phyloP scores from a whole-genome alignment of 2,888 invertebrate species.

The Cistogaster globosa region DNA sequence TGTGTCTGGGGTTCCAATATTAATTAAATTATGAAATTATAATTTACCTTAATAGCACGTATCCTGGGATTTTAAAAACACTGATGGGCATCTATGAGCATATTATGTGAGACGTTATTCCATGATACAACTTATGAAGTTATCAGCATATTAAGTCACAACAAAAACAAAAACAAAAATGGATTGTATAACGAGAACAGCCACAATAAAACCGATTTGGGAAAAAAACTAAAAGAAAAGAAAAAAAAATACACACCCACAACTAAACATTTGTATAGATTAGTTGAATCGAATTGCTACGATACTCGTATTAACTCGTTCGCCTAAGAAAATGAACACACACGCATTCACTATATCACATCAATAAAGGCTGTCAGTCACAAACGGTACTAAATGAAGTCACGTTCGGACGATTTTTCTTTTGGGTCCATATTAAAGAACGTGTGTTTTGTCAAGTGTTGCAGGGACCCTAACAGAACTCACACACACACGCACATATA shows the following conservation, averaged over 20 bases:
- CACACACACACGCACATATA: conserved; percentile 5
- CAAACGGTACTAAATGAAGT: conserved; percentile 78
- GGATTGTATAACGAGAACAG: neutral
- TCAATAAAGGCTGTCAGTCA: conserved; percentile 45
- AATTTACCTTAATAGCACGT: neutral
- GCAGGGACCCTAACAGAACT: conserved; percentile 15
- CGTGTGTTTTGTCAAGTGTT: conserved; percentile 72
- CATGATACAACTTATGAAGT: conserved; percentile 41
- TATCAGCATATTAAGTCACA: conserved; percentile 31
- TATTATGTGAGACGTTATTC: neutral
- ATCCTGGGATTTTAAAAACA: neutral
- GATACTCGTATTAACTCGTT: conserved; percentile 2
- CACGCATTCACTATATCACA: conserved; percentile 6
- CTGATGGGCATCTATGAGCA: neutral
- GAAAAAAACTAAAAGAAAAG: neutral
- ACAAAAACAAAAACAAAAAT: conserved; percentile 4
- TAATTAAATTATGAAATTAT: neutral
- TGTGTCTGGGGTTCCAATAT: no score
- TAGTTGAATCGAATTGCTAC: conserved; percentile 23
- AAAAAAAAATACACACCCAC: neutral
- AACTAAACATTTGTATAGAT: neutral
- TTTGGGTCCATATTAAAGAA: conserved; percentile 81
- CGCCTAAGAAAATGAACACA: neutral
- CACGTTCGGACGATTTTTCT: conserved; percentile 82
- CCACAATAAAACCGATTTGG: conserved; percentile 33